Conservation (phyloP, 2,797 vertebrate species). For the Sebastes taczanowskii region DNA sequence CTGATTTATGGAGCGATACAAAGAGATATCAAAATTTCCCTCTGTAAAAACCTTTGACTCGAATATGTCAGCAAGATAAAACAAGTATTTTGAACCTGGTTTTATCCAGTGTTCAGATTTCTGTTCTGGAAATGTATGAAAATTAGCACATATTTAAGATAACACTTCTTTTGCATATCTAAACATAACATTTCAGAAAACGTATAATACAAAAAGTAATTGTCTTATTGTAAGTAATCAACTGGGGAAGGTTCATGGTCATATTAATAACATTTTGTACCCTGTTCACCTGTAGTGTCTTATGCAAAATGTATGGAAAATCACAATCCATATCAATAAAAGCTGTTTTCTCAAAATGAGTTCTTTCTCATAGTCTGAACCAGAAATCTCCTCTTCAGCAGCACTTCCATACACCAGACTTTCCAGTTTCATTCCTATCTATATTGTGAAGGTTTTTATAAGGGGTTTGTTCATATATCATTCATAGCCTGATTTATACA, state of each 20-base stretch:
- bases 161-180: background rate
- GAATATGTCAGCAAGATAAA: background rate
- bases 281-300: background rate
- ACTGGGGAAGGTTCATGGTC: background rate
- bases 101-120: background rate
- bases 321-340: no score
- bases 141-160: background rate
- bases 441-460: no score
- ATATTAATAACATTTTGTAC: background rate
- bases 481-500: no score
- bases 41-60: background rate
- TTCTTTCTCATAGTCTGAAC: no score
- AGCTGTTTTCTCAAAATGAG: no score
- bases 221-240: background rate
- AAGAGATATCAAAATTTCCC: background rate
- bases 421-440: no score
- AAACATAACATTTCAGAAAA: background rate
- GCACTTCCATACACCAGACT: no score
- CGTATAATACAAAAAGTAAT: background rate
- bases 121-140: background rate
- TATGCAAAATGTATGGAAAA: no score
- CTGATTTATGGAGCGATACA: background rate
- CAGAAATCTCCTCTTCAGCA: no score
- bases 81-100: background rate
- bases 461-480: no score